Percentiles rank a stretch among this genome's conserved stretches.
Conservation (phyloP, 2,888 invertebrate species). For the Cosmorhoe ocellata region DNA sequence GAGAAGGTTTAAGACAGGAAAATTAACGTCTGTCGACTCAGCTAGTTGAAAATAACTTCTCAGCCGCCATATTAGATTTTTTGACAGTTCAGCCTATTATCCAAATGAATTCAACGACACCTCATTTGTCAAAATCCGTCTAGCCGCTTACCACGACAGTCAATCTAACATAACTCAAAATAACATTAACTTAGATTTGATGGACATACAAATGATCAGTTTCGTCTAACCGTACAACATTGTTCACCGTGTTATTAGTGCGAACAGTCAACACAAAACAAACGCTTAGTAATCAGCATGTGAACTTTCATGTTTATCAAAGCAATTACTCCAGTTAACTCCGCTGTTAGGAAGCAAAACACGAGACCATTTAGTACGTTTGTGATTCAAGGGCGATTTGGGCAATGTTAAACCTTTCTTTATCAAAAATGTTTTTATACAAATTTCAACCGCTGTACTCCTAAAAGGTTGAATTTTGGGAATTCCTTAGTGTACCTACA, state of each 20-base stretch:
- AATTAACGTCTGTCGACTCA: too few relatives aligned
- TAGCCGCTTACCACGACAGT: too few relatives aligned
- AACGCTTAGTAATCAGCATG: conserved; percentile 20
- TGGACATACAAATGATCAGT: conserved; percentile 30
- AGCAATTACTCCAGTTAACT: conserved; percentile 23
- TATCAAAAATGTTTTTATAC: neutral
- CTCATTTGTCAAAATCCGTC: too few relatives aligned
- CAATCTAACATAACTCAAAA: too few relatives aligned
- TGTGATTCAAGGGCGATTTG: conserved; percentile 7
- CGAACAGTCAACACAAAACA: conserved; percentile 28
- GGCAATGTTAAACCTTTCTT: neutral
- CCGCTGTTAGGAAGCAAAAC: conserved; percentile 30
- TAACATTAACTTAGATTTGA: too few relatives aligned
- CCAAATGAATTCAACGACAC: too few relatives aligned
- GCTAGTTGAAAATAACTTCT: too few relatives aligned
- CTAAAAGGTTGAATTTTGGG: too few relatives aligned
- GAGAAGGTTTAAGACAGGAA: too few relatives aligned
- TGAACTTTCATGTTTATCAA: conserved; percentile 32
- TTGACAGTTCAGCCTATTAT: too few relatives aligned
- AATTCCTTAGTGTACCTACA: too few relatives aligned
- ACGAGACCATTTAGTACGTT: conserved; percentile 19
- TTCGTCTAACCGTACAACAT: conserved; percentile 16
- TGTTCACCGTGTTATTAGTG: conserved; percentile 29
- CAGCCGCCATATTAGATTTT: too few relatives aligned
- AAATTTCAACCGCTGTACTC: neutral